Base-by-base conservation (phyloP, 2,888 invertebrate genomes). In the Pterostichus madidus region DNA sequence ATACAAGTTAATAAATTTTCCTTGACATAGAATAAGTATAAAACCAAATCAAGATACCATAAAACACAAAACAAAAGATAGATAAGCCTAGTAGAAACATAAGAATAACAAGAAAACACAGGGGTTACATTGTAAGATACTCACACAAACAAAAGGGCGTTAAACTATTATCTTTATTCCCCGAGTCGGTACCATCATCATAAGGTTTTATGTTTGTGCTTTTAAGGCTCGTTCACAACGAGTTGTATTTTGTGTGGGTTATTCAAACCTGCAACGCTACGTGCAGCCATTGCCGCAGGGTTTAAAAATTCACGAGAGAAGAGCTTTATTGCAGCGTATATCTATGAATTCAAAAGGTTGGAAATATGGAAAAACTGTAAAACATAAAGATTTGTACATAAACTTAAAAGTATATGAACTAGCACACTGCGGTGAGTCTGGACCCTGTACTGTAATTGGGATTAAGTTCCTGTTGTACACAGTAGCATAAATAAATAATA, bases 161-260 rank as follows among this genome's bases (percentile, higher is more conserved):
- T 64, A 64, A 64, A 64, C 64, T 64, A 64, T 64, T 64, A 64
- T 64, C 64, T 64, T 64, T 64, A 64, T 64, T 13, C 6, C 39
- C 39, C 39, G 32, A 39, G 64, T 64, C n/a, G 2, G 64, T n/a
- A 64, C n/a, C 64, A 64, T 64, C 39, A 32, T 10, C 64, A 64
- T 64, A 32, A 64, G 13, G 64, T 64, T 64, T 64, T 64, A 64
- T 64, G 64, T 64, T 64, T 64, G 64, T 64, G 39, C 32, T 64
- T 64, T 64, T 64, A 64, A 64, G 64, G 64, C 39, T 13, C 15
- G 61, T 31, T 8, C 32, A 61, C 61, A 61, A 61, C 64, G 39
- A 64, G 35, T 31, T 64, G 53, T 64, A 35, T 39, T 64, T 64
- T 35, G 64, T 35, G 64, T 39, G 6, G 39, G 32, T 39, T 53